phyloP scores from a whole-genome alignment of 2,888 invertebrate genomes.

The Mongoloraphidia duomilia region DNA sequence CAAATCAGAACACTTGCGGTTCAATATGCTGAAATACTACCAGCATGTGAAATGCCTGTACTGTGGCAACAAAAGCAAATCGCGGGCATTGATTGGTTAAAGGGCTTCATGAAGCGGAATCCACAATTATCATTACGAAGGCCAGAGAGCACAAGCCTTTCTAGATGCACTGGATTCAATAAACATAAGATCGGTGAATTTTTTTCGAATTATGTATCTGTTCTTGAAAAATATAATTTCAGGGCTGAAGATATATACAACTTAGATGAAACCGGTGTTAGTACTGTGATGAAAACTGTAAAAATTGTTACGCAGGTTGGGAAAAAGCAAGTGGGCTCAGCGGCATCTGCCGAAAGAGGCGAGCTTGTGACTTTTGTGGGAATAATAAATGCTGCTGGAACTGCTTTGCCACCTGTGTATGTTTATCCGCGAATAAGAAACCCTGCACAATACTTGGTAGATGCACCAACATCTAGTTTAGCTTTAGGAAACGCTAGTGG shows the following conservation, averaged over 20 bases:
- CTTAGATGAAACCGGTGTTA: slow-evolving; percentile 13
- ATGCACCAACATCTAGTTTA: slow-evolving; percentile 13
- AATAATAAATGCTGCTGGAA: slow-evolving; percentile 20
- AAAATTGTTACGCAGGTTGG: slow-evolving; percentile 15
- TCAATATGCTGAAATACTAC: too few relatives aligned
- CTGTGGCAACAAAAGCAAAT: too few relatives aligned
- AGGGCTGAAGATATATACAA: slow-evolving; percentile 14
- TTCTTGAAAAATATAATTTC: slow-evolving; percentile 8
- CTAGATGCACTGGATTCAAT: too few relatives aligned
- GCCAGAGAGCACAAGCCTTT: too few relatives aligned
- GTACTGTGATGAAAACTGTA: slow-evolving; percentile 13
- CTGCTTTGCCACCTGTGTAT: slow-evolving; percentile 22
- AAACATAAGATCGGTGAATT: too few relatives aligned
- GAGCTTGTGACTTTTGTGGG: slow-evolving; percentile 22
- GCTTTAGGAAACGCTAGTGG: slow-evolving; percentile 14
- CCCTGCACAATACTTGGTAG: slow-evolving; percentile 15
- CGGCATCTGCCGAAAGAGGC: slow-evolving; percentile 24
- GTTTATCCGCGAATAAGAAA: slow-evolving; percentile 17
- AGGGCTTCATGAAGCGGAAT: too few relatives aligned
- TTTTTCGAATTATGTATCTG: slow-evolving; percentile 13
- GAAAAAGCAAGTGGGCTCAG: slow-evolving; percentile 21
- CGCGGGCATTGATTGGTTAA: too few relatives aligned
- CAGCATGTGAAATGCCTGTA: too few relatives aligned
- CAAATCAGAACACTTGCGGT: too few relatives aligned
- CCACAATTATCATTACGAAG: too few relatives aligned